These are phyloP conservation scores for Xenopus laevis DNA, from an alignment of 2,113 vertebrate genomes.

Conservation along the genomic window DNA sequence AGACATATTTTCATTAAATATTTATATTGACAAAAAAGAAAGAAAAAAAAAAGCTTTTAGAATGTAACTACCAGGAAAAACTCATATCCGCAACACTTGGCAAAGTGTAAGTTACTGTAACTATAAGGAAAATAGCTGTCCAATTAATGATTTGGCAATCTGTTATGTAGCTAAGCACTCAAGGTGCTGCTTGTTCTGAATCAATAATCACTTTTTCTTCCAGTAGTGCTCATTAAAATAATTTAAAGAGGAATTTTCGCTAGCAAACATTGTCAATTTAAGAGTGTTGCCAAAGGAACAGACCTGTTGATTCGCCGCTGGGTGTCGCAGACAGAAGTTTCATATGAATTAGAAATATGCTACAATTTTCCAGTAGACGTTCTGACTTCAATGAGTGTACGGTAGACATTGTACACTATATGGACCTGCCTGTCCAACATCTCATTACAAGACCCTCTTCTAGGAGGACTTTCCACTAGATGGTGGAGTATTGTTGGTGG, in stretches of 20 bases:
- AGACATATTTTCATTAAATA: constrained; percentile 38
- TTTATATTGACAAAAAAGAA: constrained; percentile 35
- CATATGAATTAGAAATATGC: too few species aligned
- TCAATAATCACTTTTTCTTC: constrained; percentile 7
- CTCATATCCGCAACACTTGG: constrained; percentile 1
- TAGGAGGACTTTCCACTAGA: too few species aligned
- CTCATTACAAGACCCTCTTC: too few species aligned
- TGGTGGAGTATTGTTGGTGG: too few species aligned
- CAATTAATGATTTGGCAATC: constrained; percentile 21
- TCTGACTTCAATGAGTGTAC: too few species aligned
- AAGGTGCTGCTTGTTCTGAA: not conserved
- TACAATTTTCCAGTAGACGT: too few species aligned
- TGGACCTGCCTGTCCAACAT: too few species aligned
- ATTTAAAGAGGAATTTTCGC: not conserved
- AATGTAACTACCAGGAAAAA: constrained; percentile 3
- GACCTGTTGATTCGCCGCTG: not conserved
- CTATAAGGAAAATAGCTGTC: constrained; percentile 23
- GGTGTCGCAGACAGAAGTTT: too few species aligned
- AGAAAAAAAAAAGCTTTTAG: constrained; percentile 23
- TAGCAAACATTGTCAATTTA: not conserved
- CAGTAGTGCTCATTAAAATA: constrained; percentile 9
- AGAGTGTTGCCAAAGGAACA: not conserved
- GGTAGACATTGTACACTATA: too few species aligned
- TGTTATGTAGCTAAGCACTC: constrained; percentile 2
- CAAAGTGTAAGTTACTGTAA: constrained; percentile 14